These are phyloP conservation scores for Drosophila asahinai DNA, from an alignment of 1,140 invertebrate genomes.

Conservation along the genomic window DNA sequence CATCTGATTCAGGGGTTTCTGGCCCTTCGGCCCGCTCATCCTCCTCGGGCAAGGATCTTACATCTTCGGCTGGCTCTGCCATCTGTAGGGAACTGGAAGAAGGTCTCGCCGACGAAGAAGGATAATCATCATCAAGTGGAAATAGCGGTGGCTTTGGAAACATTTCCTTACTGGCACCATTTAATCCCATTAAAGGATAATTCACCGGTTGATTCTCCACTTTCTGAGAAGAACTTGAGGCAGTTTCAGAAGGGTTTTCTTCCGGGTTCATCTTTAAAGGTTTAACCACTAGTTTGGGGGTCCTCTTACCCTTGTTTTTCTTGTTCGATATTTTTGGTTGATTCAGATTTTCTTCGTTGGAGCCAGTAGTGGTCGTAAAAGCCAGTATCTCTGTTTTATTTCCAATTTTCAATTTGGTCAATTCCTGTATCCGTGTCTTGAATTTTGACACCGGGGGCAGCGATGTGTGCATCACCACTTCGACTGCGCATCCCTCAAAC, in stretches of 20 bases:
- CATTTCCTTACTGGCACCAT: too few relatives aligned
- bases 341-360: too few relatives aligned
- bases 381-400: conserved; percentile 3
- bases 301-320: not conserved
- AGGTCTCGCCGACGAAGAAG: not conserved
- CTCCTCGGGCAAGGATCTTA: too few relatives aligned
- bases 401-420: not conserved
- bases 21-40: too few relatives aligned
- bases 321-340: too few relatives aligned
- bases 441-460: conserved; percentile 11
- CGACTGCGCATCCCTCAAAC: conserved; percentile 3
- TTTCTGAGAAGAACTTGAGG: not conserved
- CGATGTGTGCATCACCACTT: conserved; percentile 30
- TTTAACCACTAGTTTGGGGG: not conserved
- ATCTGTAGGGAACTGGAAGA: not conserved
- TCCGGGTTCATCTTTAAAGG: not conserved
- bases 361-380: not conserved
- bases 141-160: too few relatives aligned
- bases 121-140: not conserved
- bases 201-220: too few relatives aligned
- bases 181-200: too few relatives aligned
- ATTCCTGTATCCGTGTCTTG: not conserved
- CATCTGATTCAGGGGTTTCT: not conserved
- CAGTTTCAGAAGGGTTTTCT: not conserved
- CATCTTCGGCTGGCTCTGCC: too few relatives aligned